Conservation (phyloP, 2,113 vertebrate genomes). For the Heteronetta atricapilla region DNA sequence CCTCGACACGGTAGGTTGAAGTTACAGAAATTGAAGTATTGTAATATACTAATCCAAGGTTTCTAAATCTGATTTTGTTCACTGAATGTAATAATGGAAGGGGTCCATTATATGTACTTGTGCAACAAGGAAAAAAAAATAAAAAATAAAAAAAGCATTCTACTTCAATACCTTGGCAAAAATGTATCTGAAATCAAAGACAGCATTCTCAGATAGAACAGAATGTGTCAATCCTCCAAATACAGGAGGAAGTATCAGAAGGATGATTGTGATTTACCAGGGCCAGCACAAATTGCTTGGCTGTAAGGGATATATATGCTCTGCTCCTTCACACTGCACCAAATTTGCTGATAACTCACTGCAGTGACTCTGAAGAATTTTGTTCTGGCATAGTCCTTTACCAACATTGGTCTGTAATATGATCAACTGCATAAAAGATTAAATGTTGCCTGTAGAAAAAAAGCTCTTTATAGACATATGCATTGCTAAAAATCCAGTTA, state of each 20-base stretch:
- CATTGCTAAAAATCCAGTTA: not conserved
- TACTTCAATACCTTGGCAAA: not conserved
- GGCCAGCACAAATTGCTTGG: fast-evolving
- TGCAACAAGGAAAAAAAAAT: not conserved
- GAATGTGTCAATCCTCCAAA: not conserved
- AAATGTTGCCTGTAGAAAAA: not conserved
- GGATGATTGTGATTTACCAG: not conserved
- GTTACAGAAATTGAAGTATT: not conserved
- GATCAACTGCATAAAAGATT: not conserved
- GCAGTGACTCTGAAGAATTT: not conserved
- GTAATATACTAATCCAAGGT: not conserved
- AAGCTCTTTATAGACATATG: not conserved
- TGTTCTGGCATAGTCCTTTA: not conserved
- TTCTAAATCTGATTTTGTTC: not conserved
- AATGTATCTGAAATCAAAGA: not conserved
- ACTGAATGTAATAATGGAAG: not conserved
- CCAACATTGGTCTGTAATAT: not conserved
- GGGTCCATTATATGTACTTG: not conserved
- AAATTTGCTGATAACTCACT: not conserved
- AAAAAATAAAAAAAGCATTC: not conserved
- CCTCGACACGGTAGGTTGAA: not conserved
- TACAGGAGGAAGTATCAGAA: not conserved
- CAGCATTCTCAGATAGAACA: not conserved
- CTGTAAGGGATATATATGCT: not conserved
- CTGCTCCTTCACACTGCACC: not conserved